phyloP scores from a whole-genome alignment of 2,888 invertebrate genomes.

The Torymus texanus region DNA sequence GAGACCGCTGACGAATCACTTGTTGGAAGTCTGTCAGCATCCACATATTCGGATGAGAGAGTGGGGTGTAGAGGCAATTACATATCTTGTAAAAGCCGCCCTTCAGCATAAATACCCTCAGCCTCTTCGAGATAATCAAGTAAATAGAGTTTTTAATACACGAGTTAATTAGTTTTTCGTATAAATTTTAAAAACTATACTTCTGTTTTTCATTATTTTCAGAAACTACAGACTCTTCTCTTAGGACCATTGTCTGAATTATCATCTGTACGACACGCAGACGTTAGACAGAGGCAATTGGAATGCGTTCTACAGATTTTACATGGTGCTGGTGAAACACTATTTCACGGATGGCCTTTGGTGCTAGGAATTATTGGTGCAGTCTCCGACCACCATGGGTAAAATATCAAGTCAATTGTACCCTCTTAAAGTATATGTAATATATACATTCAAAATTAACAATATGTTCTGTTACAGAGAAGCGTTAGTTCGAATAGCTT shows the following conservation, averaged over 20 bases:
- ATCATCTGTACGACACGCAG: constrained; percentile 91
- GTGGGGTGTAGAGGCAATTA: constrained; percentile 98
- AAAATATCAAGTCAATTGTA: constrained; percentile 54
- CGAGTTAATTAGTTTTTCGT: constrained; percentile 20
- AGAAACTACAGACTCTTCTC: constrained; percentile 89
- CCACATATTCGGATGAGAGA: constrained; percentile 96
- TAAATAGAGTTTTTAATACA: constrained; percentile 66
- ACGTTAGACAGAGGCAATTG: constrained; percentile 95
- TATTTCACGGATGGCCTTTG: constrained; percentile 96
- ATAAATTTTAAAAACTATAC: constrained; percentile 16
- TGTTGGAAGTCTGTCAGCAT: constrained; percentile 97
- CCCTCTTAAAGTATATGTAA: too few species aligned
- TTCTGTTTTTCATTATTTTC: constrained; percentile 35
- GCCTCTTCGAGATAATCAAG: constrained; percentile 90
- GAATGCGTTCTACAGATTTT: constrained; percentile 95
- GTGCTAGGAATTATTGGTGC: constrained; percentile 97
- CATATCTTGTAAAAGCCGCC: constrained; percentile 93
- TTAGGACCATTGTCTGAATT: constrained; percentile 94
- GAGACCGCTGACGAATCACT: constrained; percentile 95
- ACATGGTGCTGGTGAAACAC: constrained; percentile 93
- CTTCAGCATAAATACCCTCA: constrained; percentile 90
- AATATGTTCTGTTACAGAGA: constrained; percentile 78
- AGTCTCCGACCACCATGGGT: constrained; percentile 94
- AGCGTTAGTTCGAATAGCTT: constrained; percentile 93
- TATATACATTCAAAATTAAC: too few species aligned